Percentiles rank a stretch among this genome's conserved stretches.
These are phyloP conservation scores for Triplophysa yarkandensis DNA, from an alignment of 2,797 vertebrate species.

Conservation along the genomic window DNA sequence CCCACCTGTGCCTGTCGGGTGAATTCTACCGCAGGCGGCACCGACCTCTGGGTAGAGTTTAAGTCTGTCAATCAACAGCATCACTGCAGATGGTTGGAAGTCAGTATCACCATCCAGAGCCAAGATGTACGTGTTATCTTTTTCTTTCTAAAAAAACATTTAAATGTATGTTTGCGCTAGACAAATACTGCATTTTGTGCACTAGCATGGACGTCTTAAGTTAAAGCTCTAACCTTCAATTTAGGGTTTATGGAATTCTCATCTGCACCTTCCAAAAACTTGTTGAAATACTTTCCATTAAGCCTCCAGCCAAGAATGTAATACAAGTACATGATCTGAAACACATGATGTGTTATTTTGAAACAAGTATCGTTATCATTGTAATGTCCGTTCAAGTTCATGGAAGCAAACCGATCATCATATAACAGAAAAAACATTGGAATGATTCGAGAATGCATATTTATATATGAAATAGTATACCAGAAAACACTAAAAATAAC, in stretches of 20 bases:
- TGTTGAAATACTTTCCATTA: conserved; percentile 56
- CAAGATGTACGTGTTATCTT: conserved; percentile 73
- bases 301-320: conserved; percentile 73
- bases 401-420: no score
- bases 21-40: conserved; percentile 76
- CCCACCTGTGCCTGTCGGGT: conserved; percentile 76
- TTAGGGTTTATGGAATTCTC: conserved; percentile 3
- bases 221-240: conserved; percentile 52
- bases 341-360: no score
- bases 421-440: no score
- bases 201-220: not conserved
- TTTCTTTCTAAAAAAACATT: conserved; percentile 63
- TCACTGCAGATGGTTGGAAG: conserved; percentile 73
- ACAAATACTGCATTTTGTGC: not conserved
- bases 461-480: no score
- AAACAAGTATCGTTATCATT: no score
- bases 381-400: no score
- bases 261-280: conserved; percentile 26
- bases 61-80: conserved; percentile 75
- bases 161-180: not conserved
- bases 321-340: conserved; percentile 74
- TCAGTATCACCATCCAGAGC: conserved; percentile 77
- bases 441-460: no score
- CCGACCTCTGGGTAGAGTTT: conserved; percentile 72
- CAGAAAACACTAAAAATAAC: no score